Evolutionary conservation across 2,113 vertebrate genomes (phyloP), one percentile per base, ranked within the genome.

Genomic region (Gorsachius goisagi): DNA sequence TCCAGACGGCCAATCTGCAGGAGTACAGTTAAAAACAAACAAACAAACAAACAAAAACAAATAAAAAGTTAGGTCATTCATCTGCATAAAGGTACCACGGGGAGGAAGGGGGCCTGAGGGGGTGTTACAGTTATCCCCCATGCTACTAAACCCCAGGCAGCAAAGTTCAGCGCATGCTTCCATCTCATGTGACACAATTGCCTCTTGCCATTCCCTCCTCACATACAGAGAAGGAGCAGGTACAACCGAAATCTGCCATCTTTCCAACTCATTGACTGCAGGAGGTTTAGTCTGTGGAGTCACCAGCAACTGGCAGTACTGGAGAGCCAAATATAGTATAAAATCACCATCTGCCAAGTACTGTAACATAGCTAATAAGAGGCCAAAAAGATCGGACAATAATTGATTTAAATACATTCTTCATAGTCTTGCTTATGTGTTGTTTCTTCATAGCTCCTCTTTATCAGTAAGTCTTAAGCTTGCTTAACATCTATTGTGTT

Each of bases 1-100:
- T 99, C 98, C 93, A 99, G 96, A 27, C 88, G 97, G 80, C 98
- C 99, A 50, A 99, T 99, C 99, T 99, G 94, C 59, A 69, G 44
- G 13, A 20, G 26, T 17, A 97, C 44, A 67, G 55, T 71, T 49
- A 41, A 78, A 95, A 71, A 16, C 59, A 50, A 7, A 37, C n/a
- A n/a, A n/a, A n/a, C n/a, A 50, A 58, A 23, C 0, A 0, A 1
- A 9, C 24, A 56, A 71, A 44, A 9, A 62, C 60, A 7, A 53
- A 79, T 75, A 13, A 86, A 9, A 71, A 75, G 45, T 82, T 41
- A 45, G 24, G 68, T 60, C 15, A 59, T 35, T 58, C 45, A 66
- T 56, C 59, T 68, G 41, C 41, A 55, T 37, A 27, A 24, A 84
- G 30, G 39, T 58, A 49, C 9, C 53, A 32, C 15, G 4, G 15